Percentiles rank a stretch among this genome's conserved stretches.
Evolutionary conservation across 2,113 vertebrate genomes (phyloP).

Genomic region (Mus pahari): DNA sequence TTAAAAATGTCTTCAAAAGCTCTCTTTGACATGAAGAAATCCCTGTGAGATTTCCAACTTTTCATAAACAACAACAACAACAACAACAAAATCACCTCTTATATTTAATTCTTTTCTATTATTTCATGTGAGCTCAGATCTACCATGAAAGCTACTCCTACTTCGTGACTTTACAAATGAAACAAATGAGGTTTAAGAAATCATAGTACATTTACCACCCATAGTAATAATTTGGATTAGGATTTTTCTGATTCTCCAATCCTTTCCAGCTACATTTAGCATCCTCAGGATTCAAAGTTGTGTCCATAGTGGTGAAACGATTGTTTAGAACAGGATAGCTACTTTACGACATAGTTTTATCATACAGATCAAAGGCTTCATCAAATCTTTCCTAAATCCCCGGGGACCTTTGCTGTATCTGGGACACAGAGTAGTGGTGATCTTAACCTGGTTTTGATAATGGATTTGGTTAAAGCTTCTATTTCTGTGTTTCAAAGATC

Average conservation of each 20-base stretch:
- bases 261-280: background rate
- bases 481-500: constrained; percentile 51
- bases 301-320: background rate
- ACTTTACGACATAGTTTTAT: background rate
- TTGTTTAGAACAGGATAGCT: background rate
- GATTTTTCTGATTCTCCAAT: background rate
- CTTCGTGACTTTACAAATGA: background rate
- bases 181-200: background rate
- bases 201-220: background rate
- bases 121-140: background rate
- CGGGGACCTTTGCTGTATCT: background rate
- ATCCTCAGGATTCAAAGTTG: background rate
- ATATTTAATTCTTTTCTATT: background rate
- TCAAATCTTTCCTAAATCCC: background rate
- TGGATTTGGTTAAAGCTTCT: background rate
- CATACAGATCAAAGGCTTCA: background rate
- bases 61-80: background rate
- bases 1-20: background rate
- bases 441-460: background rate
- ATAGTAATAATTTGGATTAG: background rate
- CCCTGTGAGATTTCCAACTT: background rate
- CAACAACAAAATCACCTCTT: background rate
- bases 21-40: constrained; percentile 32
- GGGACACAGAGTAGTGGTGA: background rate
- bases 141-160: background rate